Base-by-base conservation (phyloP, 1,140 invertebrate species). In the Ips nitidus region DNA sequence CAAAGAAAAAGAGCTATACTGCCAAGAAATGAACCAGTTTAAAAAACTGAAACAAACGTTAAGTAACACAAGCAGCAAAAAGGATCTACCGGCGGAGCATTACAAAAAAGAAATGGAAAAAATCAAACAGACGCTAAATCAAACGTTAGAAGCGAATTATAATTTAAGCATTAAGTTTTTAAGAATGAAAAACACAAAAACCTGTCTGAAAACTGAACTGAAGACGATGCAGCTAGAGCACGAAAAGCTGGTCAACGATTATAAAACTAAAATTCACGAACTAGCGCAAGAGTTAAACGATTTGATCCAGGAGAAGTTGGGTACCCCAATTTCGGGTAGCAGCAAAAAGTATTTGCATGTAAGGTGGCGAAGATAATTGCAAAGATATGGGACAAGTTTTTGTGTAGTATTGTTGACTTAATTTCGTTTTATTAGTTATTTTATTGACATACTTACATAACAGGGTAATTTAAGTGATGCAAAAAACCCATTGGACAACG, bases 151-250 rank as follows among this genome's bases (percentile, higher is more conserved):
- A 63, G 78, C 79, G 0, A 80, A 80, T 72, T 80, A 80, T 66
- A 80, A 80, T 74, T 70, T 80, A 63, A 79, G 78, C 58, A 76
- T 80, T n/a, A 80, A 80, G 59, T 80, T 80, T 74, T 73, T 80
- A 42, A 73, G 78, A 40, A 80, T 80, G 78, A 80, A 80, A 70
- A 80, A 78, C 56, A 78, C 77, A 0, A 80, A 80, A 71, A 74
- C 70, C n/a, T 72, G 66, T 41, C 43, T 80, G 6, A 77, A 75
- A 57, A 77, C 74, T 43, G 71, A 76, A 40, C 43, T 78, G 6
- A 74, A 72, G 22, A 73, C 74, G 8, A 58, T 74, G 45, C 60
- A 76, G 68, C 38, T 63, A 1, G 73, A 76, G 55, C 75, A 80
- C 58, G 72, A 75, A 65, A 75, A 73, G 76, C 53, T 75, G 7